Percentiles rank a stretch among this genome's conserved stretches.
phyloP scores from a whole-genome alignment of 1,140 invertebrate species.

The Tetramorium simillimum region DNA sequence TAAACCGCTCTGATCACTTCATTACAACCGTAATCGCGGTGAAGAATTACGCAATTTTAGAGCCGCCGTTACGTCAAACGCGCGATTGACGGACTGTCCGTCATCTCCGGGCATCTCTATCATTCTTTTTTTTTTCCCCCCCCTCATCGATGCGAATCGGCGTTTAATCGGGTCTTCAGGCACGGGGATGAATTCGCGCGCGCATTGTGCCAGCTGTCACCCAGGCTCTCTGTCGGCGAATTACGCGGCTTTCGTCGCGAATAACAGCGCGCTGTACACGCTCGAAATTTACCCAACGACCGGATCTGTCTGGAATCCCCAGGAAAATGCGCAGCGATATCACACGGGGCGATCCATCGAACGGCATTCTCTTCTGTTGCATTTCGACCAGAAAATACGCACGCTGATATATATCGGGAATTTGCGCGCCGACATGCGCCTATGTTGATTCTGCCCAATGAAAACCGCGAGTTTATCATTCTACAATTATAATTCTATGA shows the following conservation, averaged over 20 bases:
- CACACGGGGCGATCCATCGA: neutral
- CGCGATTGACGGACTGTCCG: neutral
- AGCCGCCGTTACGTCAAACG: neutral
- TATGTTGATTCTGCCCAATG: neutral
- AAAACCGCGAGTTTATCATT: constrained; percentile 5
- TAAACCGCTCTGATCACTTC: neutral
- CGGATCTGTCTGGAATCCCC: neutral
- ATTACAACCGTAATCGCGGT: constrained; percentile 4
- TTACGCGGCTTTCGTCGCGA: constrained; percentile 28
- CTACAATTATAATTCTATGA: constrained; percentile 8
- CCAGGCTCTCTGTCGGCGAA: constrained; percentile 19
- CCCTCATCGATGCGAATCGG: neutral
- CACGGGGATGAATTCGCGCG: neutral
- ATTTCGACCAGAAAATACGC: neutral
- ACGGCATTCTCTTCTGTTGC: neutral
- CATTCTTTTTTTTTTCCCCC: constrained; percentile 1
- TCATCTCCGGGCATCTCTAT: neutral
- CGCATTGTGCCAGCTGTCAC: constrained; percentile 21
- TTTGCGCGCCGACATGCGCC: neutral
- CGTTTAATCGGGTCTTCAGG: constrained; percentile 2
- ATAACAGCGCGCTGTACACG: constrained; percentile 5
- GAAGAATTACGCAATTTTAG: constrained; percentile 12
- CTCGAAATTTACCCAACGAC: constrained; percentile 23
- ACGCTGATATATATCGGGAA: neutral
- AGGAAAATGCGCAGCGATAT: constrained; percentile 38